phyloP scores from a whole-genome alignment of 2,113 vertebrate genomes.

The Zapornia atra region DNA sequence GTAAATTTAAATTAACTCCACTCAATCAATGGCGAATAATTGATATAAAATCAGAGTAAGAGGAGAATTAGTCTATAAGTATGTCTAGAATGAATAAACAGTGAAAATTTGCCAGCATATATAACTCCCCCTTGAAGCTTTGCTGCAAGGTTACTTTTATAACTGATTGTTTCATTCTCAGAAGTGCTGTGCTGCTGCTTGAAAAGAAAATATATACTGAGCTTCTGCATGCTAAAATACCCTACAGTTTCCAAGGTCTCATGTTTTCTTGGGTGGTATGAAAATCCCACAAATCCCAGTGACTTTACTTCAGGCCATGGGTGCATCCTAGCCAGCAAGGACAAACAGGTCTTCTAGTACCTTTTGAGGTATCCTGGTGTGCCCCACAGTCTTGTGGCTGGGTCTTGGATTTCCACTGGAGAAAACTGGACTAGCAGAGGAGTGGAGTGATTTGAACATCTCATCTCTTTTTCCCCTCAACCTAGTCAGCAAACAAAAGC shows the following conservation, averaged over 20 bases:
- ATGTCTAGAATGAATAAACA: conserved; percentile 71
- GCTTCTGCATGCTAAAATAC: conserved; percentile 39
- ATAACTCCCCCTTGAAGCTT: conserved; percentile 61
- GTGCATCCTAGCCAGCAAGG: not conserved
- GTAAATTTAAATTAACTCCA: conserved; percentile 71
- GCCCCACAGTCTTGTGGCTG: not conserved
- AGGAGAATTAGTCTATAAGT: conserved; percentile 66
- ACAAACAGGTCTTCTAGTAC: not conserved
- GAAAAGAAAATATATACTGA: conserved; percentile 10
- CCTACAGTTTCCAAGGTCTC: not conserved
- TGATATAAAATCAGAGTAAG: conserved; percentile 71
- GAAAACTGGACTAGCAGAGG: not conserved
- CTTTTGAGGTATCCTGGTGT: not conserved
- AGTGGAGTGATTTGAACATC: not conserved
- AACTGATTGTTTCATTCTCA: conserved; percentile 66
- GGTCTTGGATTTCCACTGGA: not conserved
- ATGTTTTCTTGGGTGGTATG: not conserved
- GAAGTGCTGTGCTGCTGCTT: conserved; percentile 22
- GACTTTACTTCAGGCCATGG: not conserved
- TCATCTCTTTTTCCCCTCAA: not conserved
- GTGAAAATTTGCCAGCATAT: conserved; percentile 49
- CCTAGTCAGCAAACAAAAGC: not conserved
- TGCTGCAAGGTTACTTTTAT: conserved; percentile 67
- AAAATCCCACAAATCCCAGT: not conserved
- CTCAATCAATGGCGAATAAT: conserved; percentile 62